phyloP scores from a whole-genome alignment of 1,140 invertebrate species.

The Listronotus bonariensis region DNA sequence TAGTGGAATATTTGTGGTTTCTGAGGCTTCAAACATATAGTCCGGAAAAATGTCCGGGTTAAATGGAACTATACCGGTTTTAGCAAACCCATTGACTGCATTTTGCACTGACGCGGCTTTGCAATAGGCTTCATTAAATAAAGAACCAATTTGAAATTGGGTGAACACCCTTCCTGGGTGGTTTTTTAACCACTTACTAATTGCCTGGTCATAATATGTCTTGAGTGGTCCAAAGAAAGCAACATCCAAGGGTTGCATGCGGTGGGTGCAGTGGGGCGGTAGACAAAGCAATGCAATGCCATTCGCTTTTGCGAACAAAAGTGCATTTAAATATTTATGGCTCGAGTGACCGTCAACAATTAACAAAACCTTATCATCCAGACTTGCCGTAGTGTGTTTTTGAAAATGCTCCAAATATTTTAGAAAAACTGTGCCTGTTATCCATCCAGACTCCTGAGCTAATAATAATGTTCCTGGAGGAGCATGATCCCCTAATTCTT shows the following conservation, averaged over 20 bases:
- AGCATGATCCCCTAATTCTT: no score
- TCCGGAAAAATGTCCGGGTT: neutral
- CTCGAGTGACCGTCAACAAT: no score
- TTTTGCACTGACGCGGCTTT: neutral
- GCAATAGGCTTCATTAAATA: slow-evolving; percentile 3
- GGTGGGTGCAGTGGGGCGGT: slow-evolving; percentile 21
- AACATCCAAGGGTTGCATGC: slow-evolving; percentile 15
- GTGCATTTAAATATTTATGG: no score
- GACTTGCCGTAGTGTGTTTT: neutral
- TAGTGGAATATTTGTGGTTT: no score
- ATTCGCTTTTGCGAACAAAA: slow-evolving; percentile 11
- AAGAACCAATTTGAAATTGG: slow-evolving; percentile 12
- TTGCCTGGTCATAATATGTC: slow-evolving; percentile 14
- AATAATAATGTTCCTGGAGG: neutral
- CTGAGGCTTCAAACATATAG: no score
- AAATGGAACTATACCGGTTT: neutral
- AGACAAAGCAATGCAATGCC: slow-evolving; percentile 9
- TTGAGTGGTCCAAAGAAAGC: slow-evolving; percentile 15
- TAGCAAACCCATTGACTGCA: neutral
- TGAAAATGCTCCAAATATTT: slow-evolving; percentile 1
- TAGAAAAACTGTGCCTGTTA: neutral
- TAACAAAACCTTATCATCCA: no score
- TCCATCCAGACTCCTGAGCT: neutral
- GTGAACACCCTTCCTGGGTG: neutral
- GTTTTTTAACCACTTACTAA: neutral